Base-by-base conservation (phyloP, 1,140 invertebrate species). In the Drosophila lini region DNA sequence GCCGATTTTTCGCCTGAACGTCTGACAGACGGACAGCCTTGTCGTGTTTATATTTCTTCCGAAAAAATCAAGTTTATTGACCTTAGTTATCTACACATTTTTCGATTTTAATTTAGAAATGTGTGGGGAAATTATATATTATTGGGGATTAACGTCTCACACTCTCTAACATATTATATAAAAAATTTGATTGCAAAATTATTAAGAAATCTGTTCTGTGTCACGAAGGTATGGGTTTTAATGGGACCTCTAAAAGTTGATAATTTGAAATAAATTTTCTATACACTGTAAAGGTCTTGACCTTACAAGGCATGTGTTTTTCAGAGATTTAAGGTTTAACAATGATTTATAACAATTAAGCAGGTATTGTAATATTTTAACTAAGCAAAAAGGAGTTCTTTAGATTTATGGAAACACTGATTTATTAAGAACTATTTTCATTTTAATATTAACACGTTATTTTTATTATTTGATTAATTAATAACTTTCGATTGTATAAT, bases 1-100 rank as follows among this genome's bases (percentile, higher is more conserved):
- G 36, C 40, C 45, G 50, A 74, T 74, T 74, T 75, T 74, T 75
- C 59, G 70, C 41, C 63, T 28, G 7, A 5, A 25, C 61, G 28
- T 67, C 62, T 45, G 62, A 55, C 48, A 36, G 60, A 38, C 61
- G 42, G 60, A 38, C 60, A 62, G 65, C 65, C 65, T 69, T 69
- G 65, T 67, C 65, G 45, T 67, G 47, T 67, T 53, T 55, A 38
- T 38, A 25, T 45, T 69, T 67, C 36, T 48, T 32, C 34, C 34
- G 28, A 45, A 25, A n/a, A 36, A 31, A 44, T 32, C 62, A 55
- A 55, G 65, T 69, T 69, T 69, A 67, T 69, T 69, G 65, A 69
- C 65, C 62, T 50, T 31, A 53, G 64, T 42, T 61, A 67, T 67
- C 28, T 55, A 15, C 62, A 69, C 65, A 55, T 67, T 64, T 65